Conservation (phyloP, 2,888 invertebrate species). For the Nemotelus pantherinus region DNA sequence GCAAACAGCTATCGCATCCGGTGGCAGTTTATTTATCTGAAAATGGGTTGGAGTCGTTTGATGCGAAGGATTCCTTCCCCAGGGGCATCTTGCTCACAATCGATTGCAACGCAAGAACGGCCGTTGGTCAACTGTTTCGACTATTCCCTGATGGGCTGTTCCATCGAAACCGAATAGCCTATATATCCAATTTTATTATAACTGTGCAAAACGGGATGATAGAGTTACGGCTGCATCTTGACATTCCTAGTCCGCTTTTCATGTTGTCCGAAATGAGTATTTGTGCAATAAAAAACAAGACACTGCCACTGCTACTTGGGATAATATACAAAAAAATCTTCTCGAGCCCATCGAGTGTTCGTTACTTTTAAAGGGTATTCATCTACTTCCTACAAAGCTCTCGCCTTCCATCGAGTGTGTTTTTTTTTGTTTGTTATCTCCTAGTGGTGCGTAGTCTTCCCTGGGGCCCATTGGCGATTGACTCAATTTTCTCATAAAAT, state of each 20-base stretch:
- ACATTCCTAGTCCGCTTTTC: not conserved
- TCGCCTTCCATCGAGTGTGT: not conserved
- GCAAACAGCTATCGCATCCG: no score
- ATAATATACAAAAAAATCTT: not conserved
- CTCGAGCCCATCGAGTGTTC: not conserved
- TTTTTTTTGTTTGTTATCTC: conserved; percentile 4
- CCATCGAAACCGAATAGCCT: conserved; percentile 35
- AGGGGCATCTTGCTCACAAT: conserved; percentile 24
- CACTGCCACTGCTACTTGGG: not conserved
- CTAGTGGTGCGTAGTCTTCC: not conserved
- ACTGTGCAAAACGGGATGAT: conserved; percentile 19
- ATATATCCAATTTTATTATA: conserved; percentile 38
- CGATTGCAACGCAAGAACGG: conserved; percentile 23
- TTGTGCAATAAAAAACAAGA: not conserved
- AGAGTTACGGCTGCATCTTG: conserved; percentile 33
- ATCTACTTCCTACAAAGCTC: not conserved
- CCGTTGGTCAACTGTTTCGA: conserved; percentile 19
- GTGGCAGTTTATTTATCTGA: not conserved
- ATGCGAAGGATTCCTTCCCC: not conserved
- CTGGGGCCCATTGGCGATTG: conserved; percentile 23
- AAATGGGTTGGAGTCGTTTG: conserved; percentile 5
- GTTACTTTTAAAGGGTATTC: not conserved
- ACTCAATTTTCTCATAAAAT: conserved; percentile 37
- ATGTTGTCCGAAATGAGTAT: not conserved
- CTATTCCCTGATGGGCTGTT: conserved; percentile 39